These are phyloP conservation scores for Philotrypesis tridentata DNA, from an alignment of 1,140 invertebrate genomes.

Conservation along the genomic window DNA sequence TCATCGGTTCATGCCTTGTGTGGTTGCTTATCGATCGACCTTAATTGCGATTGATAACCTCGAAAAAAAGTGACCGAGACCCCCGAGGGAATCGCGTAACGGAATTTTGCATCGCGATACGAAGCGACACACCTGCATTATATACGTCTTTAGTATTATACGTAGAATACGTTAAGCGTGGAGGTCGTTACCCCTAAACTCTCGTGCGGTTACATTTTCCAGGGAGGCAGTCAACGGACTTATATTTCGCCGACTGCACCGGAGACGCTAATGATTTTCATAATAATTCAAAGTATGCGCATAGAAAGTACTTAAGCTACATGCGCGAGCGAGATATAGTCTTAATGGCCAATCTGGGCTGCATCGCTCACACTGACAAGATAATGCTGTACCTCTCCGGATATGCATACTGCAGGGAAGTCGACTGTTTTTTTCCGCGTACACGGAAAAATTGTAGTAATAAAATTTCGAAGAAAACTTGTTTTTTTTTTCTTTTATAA, in stretches of 20 bases:
- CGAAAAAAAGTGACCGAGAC: not conserved
- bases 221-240: not conserved
- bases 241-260: not conserved
- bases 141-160: too few relatives aligned
- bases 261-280: slow-evolving; percentile 10
- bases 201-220: not conserved
- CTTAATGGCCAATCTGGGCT: slow-evolving; percentile 7
- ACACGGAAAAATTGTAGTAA: too few relatives aligned
- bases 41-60: not conserved
- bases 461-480: too few relatives aligned
- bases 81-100: too few relatives aligned
- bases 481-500: too few relatives aligned
- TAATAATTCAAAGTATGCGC: slow-evolving; percentile 5
- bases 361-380: slow-evolving; percentile 12
- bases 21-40: slow-evolving; percentile 15
- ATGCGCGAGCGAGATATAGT: not conserved
- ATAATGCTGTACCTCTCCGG: slow-evolving; percentile 3
- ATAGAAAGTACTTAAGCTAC: not conserved
- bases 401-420: too few relatives aligned
- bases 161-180: too few relatives aligned
- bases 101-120: too few relatives aligned
- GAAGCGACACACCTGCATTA: too few relatives aligned
- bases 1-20: not conserved
- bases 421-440: too few relatives aligned
- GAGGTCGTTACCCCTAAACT: not conserved